phyloP scores from a whole-genome alignment of 2,797 vertebrate species.

The Tolypeutes matacus region DNA sequence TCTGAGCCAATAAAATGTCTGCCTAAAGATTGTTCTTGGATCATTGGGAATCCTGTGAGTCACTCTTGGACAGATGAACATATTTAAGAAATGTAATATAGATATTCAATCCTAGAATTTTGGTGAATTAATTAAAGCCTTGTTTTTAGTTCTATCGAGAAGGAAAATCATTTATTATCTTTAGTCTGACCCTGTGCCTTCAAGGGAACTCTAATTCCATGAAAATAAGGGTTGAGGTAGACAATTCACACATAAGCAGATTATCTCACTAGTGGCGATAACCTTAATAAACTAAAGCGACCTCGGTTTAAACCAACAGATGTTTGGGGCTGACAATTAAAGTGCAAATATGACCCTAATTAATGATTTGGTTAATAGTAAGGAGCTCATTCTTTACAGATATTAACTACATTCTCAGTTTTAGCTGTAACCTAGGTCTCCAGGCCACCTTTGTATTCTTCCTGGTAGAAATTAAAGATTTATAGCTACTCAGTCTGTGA shows the following conservation, averaged over 20 bases:
- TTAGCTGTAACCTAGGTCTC: slow-evolving; percentile 54
- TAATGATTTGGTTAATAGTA: slow-evolving; percentile 72
- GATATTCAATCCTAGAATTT: slow-evolving; percentile 79
- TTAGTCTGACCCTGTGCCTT: slow-evolving; percentile 75
- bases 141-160: slow-evolving; percentile 83
- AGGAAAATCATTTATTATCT: slow-evolving; percentile 80
- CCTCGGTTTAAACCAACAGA: slow-evolving; percentile 80
- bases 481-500: slow-evolving; percentile 40
- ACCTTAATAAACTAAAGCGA: slow-evolving; percentile 80
- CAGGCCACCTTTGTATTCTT: slow-evolving; percentile 51
- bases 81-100: slow-evolving; percentile 82
- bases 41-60: slow-evolving; percentile 74
- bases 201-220: slow-evolving; percentile 77
- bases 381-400: slow-evolving; percentile 67
- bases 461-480: slow-evolving; percentile 55
- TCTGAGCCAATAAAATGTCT: slow-evolving; percentile 83
- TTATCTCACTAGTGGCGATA: slow-evolving; percentile 81
- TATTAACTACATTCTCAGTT: slow-evolving; percentile 65
- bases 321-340: slow-evolving; percentile 77
- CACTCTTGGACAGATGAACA: slow-evolving; percentile 77
- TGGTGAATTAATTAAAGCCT: slow-evolving; percentile 77
- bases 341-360: slow-evolving; percentile 79
- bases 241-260: slow-evolving; percentile 80
- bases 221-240: slow-evolving; percentile 81
- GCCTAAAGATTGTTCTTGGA: slow-evolving; percentile 83